phyloP scores from a whole-genome alignment of 2,113 vertebrate species.

The Himantopus leucocephalus region DNA sequence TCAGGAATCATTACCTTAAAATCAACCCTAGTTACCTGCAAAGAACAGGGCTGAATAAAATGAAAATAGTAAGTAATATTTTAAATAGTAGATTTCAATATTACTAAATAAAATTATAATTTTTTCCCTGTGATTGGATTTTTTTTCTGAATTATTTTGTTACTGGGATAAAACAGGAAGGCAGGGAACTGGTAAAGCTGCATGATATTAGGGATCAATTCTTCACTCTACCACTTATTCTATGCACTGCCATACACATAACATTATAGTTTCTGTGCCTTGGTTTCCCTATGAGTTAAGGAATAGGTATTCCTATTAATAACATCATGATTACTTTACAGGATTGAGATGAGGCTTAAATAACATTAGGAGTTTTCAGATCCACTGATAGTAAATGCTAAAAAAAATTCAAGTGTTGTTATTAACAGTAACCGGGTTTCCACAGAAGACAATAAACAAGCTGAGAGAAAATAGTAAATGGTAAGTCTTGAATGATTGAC shows the following conservation, averaged over 20 bases:
- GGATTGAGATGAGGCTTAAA: background rate
- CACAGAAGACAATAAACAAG: background rate
- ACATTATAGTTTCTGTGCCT: background rate
- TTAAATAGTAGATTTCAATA: background rate
- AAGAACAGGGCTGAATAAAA: background rate
- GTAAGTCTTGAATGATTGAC: background rate
- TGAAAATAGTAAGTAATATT: background rate
- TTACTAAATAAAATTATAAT: background rate
- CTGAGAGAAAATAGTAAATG: background rate
- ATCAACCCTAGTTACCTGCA: background rate
- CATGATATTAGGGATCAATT: background rate
- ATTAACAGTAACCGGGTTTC: background rate
- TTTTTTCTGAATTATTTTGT: background rate
- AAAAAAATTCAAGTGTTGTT: background rate
- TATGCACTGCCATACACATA: background rate
- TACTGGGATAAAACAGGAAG: background rate
- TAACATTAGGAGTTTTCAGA: background rate
- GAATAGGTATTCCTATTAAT: background rate
- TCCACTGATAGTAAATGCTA: background rate
- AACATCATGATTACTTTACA: background rate
- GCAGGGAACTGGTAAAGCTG: background rate
- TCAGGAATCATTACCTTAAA: background rate
- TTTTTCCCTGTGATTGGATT: background rate
- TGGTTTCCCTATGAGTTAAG: background rate
- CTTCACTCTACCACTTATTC: background rate